Evolutionary conservation across 2,888 invertebrate genomes (phyloP).

Genomic region (Nomada ruficornis): DNA sequence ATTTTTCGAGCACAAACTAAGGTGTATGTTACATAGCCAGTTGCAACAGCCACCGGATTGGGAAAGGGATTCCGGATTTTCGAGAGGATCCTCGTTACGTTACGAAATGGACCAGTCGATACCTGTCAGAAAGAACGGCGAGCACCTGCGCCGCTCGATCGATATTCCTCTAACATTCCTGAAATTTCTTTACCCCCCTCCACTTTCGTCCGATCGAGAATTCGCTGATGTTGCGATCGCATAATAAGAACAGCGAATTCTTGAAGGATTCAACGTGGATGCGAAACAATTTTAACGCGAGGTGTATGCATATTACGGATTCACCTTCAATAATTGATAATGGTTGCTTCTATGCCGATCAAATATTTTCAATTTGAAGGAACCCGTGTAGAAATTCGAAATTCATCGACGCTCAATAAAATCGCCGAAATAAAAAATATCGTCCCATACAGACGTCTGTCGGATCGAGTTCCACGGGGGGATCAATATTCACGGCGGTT

Average conservation of each 20-base stretch:
- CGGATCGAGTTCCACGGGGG: not conserved
- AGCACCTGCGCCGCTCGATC: conserved; percentile 43
- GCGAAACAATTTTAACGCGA: not conserved
- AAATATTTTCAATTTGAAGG: too few relatives aligned
- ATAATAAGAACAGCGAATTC: not conserved
- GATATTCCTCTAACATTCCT: conserved; percentile 52
- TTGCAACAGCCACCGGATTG: conserved; percentile 45
- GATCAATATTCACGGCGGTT: conserved; percentile 21
- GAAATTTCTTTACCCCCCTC: conserved; percentile 56
- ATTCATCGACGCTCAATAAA: too few relatives aligned
- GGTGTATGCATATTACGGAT: not conserved
- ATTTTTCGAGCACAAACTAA: conserved; percentile 20
- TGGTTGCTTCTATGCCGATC: too few relatives aligned
- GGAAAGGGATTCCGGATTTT: conserved; percentile 51
- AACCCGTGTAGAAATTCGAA: too few relatives aligned
- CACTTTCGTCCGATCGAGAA: conserved; percentile 25
- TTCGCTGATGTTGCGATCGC: conserved; percentile 9
- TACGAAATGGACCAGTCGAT: conserved; percentile 56
- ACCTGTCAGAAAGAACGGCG: conserved; percentile 29
- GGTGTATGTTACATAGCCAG: conserved; percentile 24
- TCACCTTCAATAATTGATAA: too few relatives aligned
- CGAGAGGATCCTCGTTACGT: conserved; percentile 59
- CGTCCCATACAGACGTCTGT: not conserved
- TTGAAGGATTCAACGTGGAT: not conserved
- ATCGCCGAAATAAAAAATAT: not conserved